A percentile compares a stretch with the other conserved stretches of the same genome.
phyloP scores from a whole-genome alignment of 2,113 vertebrate genomes.

The Gulo gulo region DNA sequence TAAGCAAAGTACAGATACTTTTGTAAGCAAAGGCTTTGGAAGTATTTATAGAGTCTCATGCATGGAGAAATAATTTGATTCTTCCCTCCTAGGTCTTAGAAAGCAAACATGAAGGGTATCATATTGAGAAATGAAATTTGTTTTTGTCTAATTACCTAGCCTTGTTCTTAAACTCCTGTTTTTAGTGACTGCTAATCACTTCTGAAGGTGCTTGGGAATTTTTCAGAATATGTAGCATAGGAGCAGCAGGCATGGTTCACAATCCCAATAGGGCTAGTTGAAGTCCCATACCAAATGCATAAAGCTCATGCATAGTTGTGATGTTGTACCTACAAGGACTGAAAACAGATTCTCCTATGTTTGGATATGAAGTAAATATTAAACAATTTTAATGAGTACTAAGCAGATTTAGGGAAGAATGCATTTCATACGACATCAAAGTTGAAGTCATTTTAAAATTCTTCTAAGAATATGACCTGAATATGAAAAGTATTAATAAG shows the following conservation, averaged over 20 bases:
- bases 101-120: neutral
- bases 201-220: neutral
- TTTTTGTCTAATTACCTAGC: neutral
- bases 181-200: neutral
- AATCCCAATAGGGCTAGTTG: neutral
- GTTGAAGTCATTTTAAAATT: conserved; percentile 32
- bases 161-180: neutral
- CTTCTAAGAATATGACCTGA: conserved; percentile 30
- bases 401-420: neutral
- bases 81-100: neutral
- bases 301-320: neutral
- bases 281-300: neutral
- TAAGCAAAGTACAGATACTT: neutral
- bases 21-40: neutral
- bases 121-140: neutral
- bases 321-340: neutral
- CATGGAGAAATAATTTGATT: neutral
- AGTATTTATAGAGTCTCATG: neutral
- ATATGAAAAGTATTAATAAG: conserved; percentile 50
- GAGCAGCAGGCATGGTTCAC: neutral
- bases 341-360: neutral
- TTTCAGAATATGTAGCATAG: neutral
- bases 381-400: neutral
- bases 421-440: conserved; percentile 26
- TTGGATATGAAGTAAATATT: neutral